Conservation (phyloP, 2,888 invertebrate genomes). For the Sphinx pinastri region DNA sequence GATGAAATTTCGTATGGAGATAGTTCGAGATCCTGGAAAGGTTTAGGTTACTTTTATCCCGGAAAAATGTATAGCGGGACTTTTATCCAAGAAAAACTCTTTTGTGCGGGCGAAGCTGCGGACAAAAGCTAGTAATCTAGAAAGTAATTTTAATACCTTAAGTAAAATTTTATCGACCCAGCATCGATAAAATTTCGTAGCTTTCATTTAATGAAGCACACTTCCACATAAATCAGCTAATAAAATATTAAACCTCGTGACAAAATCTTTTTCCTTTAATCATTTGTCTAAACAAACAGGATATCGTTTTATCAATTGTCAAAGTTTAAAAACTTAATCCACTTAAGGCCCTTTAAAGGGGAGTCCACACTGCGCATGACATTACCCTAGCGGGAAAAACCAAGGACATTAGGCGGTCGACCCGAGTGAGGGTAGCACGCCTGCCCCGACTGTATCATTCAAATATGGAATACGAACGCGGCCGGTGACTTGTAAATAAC, state of each 20-base stretch:
- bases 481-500: constrained; percentile 64
- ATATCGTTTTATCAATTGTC: constrained; percentile 81
- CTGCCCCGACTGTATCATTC: constrained; percentile 53
- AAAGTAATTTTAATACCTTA: too few species aligned
- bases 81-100: too few species aligned
- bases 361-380: constrained; percentile 76
- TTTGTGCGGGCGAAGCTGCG: too few species aligned
- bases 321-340: constrained; percentile 83
- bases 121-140: too few species aligned
- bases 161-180: too few species aligned
- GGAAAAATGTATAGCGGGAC: too few species aligned
- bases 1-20: too few species aligned
- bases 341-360: constrained; percentile 76
- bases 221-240: constrained; percentile 1
- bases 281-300: constrained; percentile 70
- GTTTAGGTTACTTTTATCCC: too few species aligned
- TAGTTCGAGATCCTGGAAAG: too few species aligned
- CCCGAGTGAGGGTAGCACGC: constrained; percentile 56
- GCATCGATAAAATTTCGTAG: too few species aligned
- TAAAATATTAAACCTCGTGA: background rate
- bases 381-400: constrained; percentile 73
- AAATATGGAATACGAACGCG: constrained; percentile 65
- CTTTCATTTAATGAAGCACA: too few species aligned
- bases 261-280: constrained; percentile 39
- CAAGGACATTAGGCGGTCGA: constrained; percentile 74